phyloP scores from a whole-genome alignment of 2,113 vertebrate genomes.

The rat (Rattus norvegicus) region GRCr8 NC_086019.1:170190001-170190500 shows the following conservation, averaged over 20 bases:
- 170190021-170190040: conserved; percentile 59
- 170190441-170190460: neutral
- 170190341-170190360: neutral
- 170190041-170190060: conserved; percentile 58
- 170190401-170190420: neutral
- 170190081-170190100: conserved; percentile 60
- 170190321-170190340: neutral
- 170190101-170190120: conserved; percentile 24
- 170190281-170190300: neutral
- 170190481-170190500: neutral
- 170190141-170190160: neutral
- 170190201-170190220: neutral
- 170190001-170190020: conserved; percentile 73
- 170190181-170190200: neutral
- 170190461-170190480: neutral
- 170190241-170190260: neutral
- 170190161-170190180: neutral
- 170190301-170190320: neutral
- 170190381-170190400: neutral
- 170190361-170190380: neutral
- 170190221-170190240: neutral
- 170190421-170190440: neutral
- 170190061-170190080: conserved; percentile 76
- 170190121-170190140: neutral
- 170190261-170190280: neutral